A percentile compares a stretch with the other conserved stretches of the same genome.
phyloP scores from a whole-genome alignment of 2,888 invertebrate species.

The Clusia tigrina region DNA sequence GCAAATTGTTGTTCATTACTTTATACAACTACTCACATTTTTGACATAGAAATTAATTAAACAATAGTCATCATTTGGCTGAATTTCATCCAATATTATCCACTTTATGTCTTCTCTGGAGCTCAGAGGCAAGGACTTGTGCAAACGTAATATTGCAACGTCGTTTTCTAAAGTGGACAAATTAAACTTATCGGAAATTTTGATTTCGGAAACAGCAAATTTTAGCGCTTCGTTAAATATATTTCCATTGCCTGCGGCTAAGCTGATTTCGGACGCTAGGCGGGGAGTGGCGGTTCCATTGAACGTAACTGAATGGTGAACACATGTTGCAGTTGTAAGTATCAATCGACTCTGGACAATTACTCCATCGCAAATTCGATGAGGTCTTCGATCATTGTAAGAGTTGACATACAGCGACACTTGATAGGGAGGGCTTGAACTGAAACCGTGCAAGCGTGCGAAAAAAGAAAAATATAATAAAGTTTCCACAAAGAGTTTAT shows the following conservation, averaged over 20 bases:
- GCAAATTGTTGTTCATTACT: background rate
- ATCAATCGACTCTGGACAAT: constrained; percentile 46
- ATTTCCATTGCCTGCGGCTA: constrained; percentile 39
- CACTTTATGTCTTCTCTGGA: constrained; percentile 43
- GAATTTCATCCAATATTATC: constrained; percentile 44
- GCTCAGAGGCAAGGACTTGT: constrained; percentile 40
- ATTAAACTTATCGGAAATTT: constrained; percentile 36
- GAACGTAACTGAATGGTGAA: constrained; percentile 33
- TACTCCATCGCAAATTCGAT: constrained; percentile 45
- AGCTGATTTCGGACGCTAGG: constrained; percentile 31
- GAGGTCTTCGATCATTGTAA: constrained; percentile 30
- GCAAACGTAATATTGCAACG: constrained; percentile 44
- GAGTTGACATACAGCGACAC: constrained; percentile 39
- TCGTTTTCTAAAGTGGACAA: constrained; percentile 42
- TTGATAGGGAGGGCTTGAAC: constrained; percentile 42
- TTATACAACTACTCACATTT: background rate
- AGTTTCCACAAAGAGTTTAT: too few species aligned
- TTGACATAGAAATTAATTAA: background rate
- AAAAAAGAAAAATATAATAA: too few species aligned
- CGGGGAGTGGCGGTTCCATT: constrained; percentile 25
- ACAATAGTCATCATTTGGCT: background rate
- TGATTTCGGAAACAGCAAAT: constrained; percentile 35
- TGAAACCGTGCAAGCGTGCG: too few species aligned
- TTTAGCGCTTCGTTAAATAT: constrained; percentile 30
- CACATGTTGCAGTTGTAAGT: constrained; percentile 45